Evolutionary conservation across 2,797 vertebrate genomes (phyloP).

Genomic region (Urocyon cinereoargenteus): DNA sequence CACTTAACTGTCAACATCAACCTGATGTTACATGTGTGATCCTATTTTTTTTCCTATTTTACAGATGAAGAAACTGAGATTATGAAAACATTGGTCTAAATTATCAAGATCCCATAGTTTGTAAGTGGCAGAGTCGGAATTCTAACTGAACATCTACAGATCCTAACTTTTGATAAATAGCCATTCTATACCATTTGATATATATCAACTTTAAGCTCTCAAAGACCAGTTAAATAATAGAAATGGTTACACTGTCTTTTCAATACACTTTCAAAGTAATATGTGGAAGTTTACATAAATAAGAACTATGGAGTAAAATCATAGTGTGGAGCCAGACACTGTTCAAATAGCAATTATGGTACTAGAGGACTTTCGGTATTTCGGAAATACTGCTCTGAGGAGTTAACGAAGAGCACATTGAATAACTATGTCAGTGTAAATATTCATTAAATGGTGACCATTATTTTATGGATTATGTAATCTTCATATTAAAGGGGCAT

Average conservation of each 20-base stretch:
- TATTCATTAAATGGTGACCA: background rate
- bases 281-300: background rate
- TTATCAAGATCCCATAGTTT: background rate
- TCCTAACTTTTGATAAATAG: background rate
- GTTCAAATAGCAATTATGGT: background rate
- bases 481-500: background rate
- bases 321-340: background rate
- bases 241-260: constrained; percentile 6
- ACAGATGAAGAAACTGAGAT: background rate
- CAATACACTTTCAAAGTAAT: background rate
- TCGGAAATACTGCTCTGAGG: background rate
- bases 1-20: background rate
- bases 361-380: background rate
- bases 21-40: background rate
- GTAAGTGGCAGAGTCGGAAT: background rate
- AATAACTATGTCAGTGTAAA: background rate
- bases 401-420: background rate
- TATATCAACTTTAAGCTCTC: background rate
- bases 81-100: background rate
- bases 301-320: background rate
- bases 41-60: background rate
- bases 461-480: background rate
- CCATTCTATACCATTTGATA: background rate
- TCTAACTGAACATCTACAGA: background rate
- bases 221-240: background rate